These are phyloP conservation scores for Dermolepida albohirtum DNA, from an alignment of 2,888 invertebrate genomes.

Conservation along the genomic window DNA sequence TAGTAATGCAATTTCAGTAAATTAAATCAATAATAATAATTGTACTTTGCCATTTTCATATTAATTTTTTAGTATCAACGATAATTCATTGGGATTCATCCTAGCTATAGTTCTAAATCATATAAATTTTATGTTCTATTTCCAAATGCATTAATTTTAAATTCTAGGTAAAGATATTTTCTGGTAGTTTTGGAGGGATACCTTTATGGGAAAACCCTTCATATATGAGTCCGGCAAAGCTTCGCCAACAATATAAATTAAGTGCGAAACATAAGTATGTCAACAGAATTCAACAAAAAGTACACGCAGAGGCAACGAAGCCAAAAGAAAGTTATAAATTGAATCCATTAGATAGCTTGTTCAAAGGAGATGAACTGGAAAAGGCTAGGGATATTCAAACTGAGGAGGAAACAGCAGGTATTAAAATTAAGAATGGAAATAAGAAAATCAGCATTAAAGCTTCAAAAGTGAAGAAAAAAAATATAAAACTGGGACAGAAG, in stretches of 20 bases:
- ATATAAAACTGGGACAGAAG: neutral
- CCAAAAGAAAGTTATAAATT: slow-evolving; percentile 80
- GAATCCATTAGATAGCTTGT: slow-evolving; percentile 80
- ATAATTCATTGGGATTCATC: no score
- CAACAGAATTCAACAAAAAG: slow-evolving; percentile 84
- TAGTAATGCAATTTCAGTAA: no score
- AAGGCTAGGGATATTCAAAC: slow-evolving; percentile 9
- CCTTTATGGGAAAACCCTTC: slow-evolving; percentile 94
- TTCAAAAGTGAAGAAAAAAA: slow-evolving; percentile 7
- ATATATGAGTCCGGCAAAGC: slow-evolving; percentile 91
- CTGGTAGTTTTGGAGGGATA: slow-evolving; percentile 92
- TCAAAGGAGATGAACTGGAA: slow-evolving; percentile 57
- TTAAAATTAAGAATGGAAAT: neutral
- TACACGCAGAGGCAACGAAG: slow-evolving; percentile 77
- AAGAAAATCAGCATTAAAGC: slow-evolving; percentile 5
- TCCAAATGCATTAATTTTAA: no score
- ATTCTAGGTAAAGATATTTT: slow-evolving; percentile 93
- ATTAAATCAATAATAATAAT: no score
- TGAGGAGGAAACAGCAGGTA: neutral
- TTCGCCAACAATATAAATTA: slow-evolving; percentile 72
- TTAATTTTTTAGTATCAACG: no score
- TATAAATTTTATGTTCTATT: no score
- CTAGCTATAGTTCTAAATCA: no score
- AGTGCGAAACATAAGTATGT: slow-evolving; percentile 72
- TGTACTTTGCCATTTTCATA: no score